Evolutionary conservation across 2,888 invertebrate genomes (phyloP), one percentile per base, ranked within the genome.

Genomic region (Andrena minutula): DNA sequence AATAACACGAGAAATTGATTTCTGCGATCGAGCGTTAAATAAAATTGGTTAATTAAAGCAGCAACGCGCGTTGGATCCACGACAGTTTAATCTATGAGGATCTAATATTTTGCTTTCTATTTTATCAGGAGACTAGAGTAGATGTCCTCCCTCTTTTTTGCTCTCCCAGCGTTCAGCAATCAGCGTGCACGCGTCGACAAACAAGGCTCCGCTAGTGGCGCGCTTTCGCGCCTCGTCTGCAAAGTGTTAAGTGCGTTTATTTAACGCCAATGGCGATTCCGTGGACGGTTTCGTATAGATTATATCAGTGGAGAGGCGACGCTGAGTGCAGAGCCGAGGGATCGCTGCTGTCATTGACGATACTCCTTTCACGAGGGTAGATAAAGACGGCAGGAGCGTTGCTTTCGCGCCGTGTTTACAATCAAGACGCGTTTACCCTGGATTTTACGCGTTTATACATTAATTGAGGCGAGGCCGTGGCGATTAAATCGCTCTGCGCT

Each of bases 391-490:
- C 41, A 41, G 41, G 41, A 41, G 41, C 41, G 41, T 41, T 41
- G 16, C 4, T 75, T 66, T 26, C 53, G 61, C 6, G 20, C 4
- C 3, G 32, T 23, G 7, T 61, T 56, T 61, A 41, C 47, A 28
- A 70, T 49, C 47, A 56, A 78, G 56, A 30, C 49, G 35, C 16
- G 53, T 70, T 65, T 28, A 65, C 30, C 47, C 77, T 41, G 77
- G 8, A 53, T 76, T 64, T 75, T 60, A 41, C 30, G 70, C 23
- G 49, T 16, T 20, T 41, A 49, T 28, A 53, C 75, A 68, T 75
- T 56, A 63, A 78, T 78, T 28, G 68, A 75, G n/a, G 20, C 75
- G 75, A 79, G 79, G 75, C 32, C 79, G 79, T 20, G 56, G 35
- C 32, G 64, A 75, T 79, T 75, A 75, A 69, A 56, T 20, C 56